Evolutionary conservation across 64 coral and sea anemone species (phyloP), one percentile per base, ranked within the genome.

Genomic region (Porites lutea): DNA sequence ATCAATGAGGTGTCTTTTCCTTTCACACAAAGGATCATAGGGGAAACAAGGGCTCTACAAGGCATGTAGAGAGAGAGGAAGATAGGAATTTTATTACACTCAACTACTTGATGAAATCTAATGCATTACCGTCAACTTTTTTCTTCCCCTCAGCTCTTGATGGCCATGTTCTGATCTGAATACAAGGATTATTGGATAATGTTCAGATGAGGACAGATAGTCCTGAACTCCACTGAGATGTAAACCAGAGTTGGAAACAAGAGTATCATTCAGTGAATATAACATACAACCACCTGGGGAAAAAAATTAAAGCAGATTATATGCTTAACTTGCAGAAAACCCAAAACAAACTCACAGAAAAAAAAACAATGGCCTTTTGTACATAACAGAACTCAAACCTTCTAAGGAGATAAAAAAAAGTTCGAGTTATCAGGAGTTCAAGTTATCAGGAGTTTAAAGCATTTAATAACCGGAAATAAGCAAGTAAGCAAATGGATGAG

Each of bases 181-280:
- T 37, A 92, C 81, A 44, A 92, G 44, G 15, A 71, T 76, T 59
- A 92, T 52, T 20, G 90, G 90, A 46, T 92, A 92, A 61, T 82
- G 82, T 27, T 92, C 80, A 13, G 75, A 13, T 1, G 11, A 63
- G 7, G 79, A 82, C 79, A 82, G 16, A 18, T 82, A 82, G 3
- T 82, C 79, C 21, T 62, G 6, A 6, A 62, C 63, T 59, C 59
- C 79, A 48, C 27, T 62, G n/a, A 93, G 86, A 59, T 78, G 71
- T 23, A 88, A 48, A 74, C 49, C 65, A 27, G 23, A 59, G 4
- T 52, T 92, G 86, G 71, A 45, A 63, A 55, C 45, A 18, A 46
- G 91, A 18, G 93, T 73, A 18, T 67, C 91, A 96, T 96, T 93
- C 4, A 93, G 77, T 5, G 75, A 90, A 74, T 93, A 86, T 48